phyloP scores from a whole-genome alignment of 1,140 invertebrate species.

The Eufriesea mexicana region DNA sequence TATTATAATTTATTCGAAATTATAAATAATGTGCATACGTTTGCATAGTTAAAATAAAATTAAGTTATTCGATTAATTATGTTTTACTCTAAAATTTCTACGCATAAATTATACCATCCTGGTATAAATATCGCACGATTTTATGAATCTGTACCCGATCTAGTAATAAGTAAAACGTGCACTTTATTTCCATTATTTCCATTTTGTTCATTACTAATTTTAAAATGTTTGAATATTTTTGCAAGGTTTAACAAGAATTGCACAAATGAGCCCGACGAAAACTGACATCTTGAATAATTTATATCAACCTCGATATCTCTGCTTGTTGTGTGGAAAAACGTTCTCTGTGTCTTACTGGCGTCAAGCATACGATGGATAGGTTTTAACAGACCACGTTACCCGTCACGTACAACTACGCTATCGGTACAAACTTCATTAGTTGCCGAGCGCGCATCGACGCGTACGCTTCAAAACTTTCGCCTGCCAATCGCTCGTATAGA shows the following conservation, averaged over 20 bases:
- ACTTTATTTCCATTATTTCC: too few species aligned
- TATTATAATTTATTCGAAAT: not conserved
- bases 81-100: not conserved
- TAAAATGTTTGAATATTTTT: too few species aligned
- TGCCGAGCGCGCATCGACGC: conserved; percentile 40
- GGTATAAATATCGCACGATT: too few species aligned
- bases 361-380: not conserved
- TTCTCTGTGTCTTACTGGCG: too few species aligned
- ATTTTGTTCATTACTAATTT: too few species aligned
- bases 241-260: too few species aligned
- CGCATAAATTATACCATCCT: too few species aligned
- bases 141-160: too few species aligned
- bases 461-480: conserved; percentile 44
- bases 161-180: too few species aligned
- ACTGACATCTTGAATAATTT: not conserved
- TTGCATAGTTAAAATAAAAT: conserved; percentile 6
- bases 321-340: not conserved
- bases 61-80: not conserved
- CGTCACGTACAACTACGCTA: conserved; percentile 17
- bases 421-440: conserved; percentile 47
- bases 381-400: not conserved
- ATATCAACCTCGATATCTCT: too few species aligned
- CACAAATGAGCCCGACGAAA: not conserved
- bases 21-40: not conserved
- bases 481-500: not conserved